Evolutionary conservation across 2,797 vertebrate genomes (phyloP).

Genomic region (Benthosema pterotum): DNA sequence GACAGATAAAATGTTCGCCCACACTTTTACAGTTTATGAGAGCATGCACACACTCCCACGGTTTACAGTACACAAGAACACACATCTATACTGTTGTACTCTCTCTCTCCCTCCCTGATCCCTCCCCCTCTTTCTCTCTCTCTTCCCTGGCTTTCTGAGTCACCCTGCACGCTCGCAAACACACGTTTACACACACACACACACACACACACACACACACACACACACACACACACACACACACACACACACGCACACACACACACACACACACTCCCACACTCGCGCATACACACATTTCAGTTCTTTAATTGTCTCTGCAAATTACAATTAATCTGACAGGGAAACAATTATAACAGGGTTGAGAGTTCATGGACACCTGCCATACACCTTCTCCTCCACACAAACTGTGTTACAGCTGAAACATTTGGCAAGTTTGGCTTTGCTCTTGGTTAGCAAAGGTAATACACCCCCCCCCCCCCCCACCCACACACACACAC

Average conservation of each 20-base stretch:
- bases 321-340: too few relatives aligned
- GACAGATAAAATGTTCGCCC: constrained; percentile 56
- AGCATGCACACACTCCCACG: too few relatives aligned
- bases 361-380: too few relatives aligned
- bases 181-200: constrained; percentile 22
- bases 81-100: too few relatives aligned
- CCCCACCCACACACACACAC: not conserved
- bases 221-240: not conserved
- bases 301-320: constrained; percentile 13
- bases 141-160: too few relatives aligned
- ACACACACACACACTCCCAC: constrained; percentile 6
- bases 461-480: not conserved
- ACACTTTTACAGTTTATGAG: too few relatives aligned
- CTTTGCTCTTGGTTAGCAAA: too few relatives aligned
- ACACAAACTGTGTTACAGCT: too few relatives aligned
- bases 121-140: constrained; percentile 13
- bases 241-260: constrained; percentile 8
- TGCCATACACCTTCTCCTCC: too few relatives aligned
- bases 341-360: too few relatives aligned
- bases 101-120: constrained; percentile 23
- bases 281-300: not conserved
- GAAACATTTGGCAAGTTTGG: too few relatives aligned
- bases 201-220: not conserved
- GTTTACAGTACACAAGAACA: too few relatives aligned
- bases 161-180: constrained; percentile 34